Evolutionary conservation across 2,888 invertebrate genomes (phyloP).

Genomic region (Stenoptilia bipunctidactyla): DNA sequence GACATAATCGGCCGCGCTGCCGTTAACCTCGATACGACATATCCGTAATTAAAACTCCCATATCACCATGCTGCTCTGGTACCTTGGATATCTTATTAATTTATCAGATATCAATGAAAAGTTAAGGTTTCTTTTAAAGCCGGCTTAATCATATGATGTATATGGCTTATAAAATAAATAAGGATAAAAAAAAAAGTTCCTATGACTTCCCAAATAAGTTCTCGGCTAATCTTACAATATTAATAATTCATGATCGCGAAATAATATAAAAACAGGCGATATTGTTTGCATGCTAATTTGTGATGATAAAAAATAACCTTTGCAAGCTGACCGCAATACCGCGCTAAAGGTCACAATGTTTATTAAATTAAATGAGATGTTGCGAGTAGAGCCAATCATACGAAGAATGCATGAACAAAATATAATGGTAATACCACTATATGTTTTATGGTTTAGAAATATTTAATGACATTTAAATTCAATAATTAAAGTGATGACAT

Average conservation of each 20-base stretch:
- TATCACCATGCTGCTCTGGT: constrained; percentile 38
- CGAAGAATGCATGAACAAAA: not conserved
- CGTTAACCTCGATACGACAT: constrained; percentile 58
- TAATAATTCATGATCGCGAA: not conserved
- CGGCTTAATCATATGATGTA: too few species aligned
- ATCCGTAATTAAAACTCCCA: constrained; percentile 38
- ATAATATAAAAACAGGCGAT: not conserved
- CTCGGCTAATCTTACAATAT: not conserved
- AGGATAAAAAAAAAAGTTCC: too few species aligned
- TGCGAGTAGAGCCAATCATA: not conserved
- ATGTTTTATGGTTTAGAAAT: too few species aligned
- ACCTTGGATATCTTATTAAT: constrained; percentile 39
- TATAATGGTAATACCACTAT: too few species aligned
- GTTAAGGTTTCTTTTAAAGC: too few species aligned
- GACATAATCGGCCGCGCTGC: constrained; percentile 50
- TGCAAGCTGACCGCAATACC: not conserved
- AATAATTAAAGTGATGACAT: too few species aligned
- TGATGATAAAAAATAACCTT: not conserved
- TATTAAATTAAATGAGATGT: not conserved
- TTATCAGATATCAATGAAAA: constrained; percentile 22
- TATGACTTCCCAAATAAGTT: too few species aligned
- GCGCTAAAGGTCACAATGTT: not conserved
- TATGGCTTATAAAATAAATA: too few species aligned
- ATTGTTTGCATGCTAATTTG: not conserved
- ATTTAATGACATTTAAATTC: too few species aligned